These are phyloP conservation scores for Oceanites oceanicus DNA, from an alignment of 2,113 vertebrate species.

Conservation along the genomic window DNA sequence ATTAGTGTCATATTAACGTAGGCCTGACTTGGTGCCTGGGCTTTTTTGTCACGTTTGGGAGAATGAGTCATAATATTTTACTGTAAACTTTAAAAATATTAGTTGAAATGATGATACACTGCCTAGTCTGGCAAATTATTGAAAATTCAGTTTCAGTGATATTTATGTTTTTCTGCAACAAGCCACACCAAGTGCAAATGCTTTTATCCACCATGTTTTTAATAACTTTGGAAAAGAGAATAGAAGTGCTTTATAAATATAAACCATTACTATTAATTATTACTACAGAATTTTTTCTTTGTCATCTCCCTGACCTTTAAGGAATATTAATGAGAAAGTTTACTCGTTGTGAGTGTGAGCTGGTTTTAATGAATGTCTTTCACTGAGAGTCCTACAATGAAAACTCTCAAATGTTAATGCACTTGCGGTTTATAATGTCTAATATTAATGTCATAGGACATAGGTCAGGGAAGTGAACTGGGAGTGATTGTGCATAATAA, in stretches of 20 bases:
- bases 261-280: background rate
- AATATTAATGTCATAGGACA: slow-evolving; percentile 17
- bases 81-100: background rate
- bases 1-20: background rate
- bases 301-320: background rate
- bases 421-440: slow-evolving; percentile 15
- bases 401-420: slow-evolving; percentile 33
- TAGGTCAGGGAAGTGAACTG: slow-evolving; percentile 24
- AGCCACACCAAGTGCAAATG: background rate
- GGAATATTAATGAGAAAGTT: background rate
- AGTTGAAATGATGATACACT: background rate
- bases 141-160: background rate
- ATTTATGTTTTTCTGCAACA: background rate
- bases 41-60: background rate
- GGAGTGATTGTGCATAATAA: background rate
- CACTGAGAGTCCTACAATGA: background rate
- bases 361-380: slow-evolving; percentile 15
- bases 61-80: background rate
- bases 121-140: background rate
- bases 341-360: background rate
- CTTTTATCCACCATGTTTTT: background rate
- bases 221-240: background rate
- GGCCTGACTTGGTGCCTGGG: background rate
- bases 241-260: background rate
- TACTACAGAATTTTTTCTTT: background rate